Base-by-base conservation (phyloP, 2,888 invertebrate genomes). In the Ceramica pisi region DNA sequence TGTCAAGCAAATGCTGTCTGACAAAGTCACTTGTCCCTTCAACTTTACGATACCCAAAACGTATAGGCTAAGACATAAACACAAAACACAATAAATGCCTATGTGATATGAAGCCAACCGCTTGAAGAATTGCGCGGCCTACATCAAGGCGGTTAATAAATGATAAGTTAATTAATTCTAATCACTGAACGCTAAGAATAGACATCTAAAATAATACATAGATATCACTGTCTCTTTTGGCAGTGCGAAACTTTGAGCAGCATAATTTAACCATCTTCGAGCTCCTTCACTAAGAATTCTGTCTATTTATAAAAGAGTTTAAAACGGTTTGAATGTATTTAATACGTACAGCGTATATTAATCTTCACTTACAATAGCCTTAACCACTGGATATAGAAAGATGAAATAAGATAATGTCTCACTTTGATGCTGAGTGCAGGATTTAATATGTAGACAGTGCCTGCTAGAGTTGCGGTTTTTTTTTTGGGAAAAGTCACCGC, bases 141-240 rank as follows among this genome's bases (percentile, higher is more conserved):
- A 69, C 56, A 72, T 38, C 44, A 70, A 77, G 12, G 35, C 56
- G 21, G 23, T 31, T 67, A 44, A n/a, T 69, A 50, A 50, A 23
- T 69, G 70, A 72, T 77, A 76, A 68, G 41, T 57, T 57, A 69
- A 72, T 77, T 57, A 56, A 38, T 77, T 77, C 23, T 77, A 44
- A 72, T 50, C 14, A 69, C 35, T 44, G 23, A 9, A 14, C n/a
- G 26, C 56, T 57, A 68, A 57, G 14, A 57, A 76, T 68, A 76
- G 76, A 38, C 19, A 46, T 35, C 10, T 3, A 35, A 21, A 53
- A 46, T 35, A 61, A 6, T 66, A 31, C 0, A 41, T 41, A 23
- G 6, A 21, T 59, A 14, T n/a, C 23, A 23, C 7, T 19, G 35
- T 21, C 0, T 7, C 3, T 41, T 8, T 67, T 41, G n/a, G 14